Evolutionary conservation across 2,888 invertebrate species (phyloP), one percentile per base, ranked within the genome.

Genomic region (Pinctada fucata): DNA sequence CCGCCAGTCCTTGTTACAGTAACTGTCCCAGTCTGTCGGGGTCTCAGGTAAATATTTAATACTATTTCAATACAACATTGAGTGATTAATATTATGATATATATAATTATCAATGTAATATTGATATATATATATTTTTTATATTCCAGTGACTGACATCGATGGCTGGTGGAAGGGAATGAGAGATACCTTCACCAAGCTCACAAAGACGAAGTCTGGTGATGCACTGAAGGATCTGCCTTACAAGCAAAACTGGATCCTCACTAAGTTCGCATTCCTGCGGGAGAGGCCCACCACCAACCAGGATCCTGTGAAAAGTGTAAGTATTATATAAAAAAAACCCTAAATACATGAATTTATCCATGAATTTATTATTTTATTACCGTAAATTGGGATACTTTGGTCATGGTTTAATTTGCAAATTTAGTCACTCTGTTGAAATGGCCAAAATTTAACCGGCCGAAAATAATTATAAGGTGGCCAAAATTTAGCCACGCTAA

Each of bases 221-320:
- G 75, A 70, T 47, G 76, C 70, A 71, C 70, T 70, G 72, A 72
- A 77, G 47, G 77, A 77, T 65, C 67, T 71, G 65, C 77, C 66
- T n/a, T 77, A 72, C 63, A 77, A 77, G 50, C 77, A 71, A 71
- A 77, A 77, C 70, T 77, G 72, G 72, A n/a, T 77, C 70, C 45
- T 77, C 63, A 65, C 70, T 63, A 77, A 77, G 63, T 65, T 72
- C 45, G 77, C 66, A 70, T 77, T 77, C 72, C 72, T 72, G 65
- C 5, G 67, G 70, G 71, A 76, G 76, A 70, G 70, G 63, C 76
- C 71, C 69, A 48, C 58, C 63, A 49, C 66, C 10, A 68, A 51
- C 66, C 66, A 67, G 69, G 75, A 47, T 66, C 52, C 68, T 75
- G 67, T 75, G 10, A 76, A 76, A 63, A 76, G 76, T 69, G 69